A percentile compares a stretch with the other conserved stretches of the same genome.
These are phyloP conservation scores for Diuraphis noxia DNA, from an alignment of 1,140 invertebrate species.

Conservation along the genomic window DNA sequence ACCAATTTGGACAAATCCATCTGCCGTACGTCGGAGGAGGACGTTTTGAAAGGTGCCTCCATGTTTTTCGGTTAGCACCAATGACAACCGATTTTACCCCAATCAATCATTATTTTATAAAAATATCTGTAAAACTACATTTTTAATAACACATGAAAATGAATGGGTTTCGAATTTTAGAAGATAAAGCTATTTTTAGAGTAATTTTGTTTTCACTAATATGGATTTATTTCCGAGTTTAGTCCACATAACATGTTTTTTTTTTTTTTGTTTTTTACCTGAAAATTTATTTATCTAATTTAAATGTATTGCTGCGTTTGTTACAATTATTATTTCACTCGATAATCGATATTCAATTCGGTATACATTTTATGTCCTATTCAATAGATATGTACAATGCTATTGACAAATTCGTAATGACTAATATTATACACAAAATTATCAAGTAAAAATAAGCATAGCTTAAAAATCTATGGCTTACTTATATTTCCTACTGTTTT, in stretches of 20 bases:
- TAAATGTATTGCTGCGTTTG: too few species aligned
- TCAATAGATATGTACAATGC: too few species aligned
- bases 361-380: too few species aligned
- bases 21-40: neutral
- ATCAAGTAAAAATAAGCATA: too few species aligned
- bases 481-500: too few species aligned
- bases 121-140: neutral
- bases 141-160: neutral
- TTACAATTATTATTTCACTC: too few species aligned
- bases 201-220: neutral
- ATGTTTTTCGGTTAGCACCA: neutral
- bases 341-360: too few species aligned
- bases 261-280: neutral
- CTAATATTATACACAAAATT: too few species aligned
- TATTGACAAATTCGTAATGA: too few species aligned
- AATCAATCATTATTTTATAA: slow-evolving; percentile 26
- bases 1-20: slow-evolving; percentile 23
- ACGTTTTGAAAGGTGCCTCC: slow-evolving; percentile 2
- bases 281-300: neutral
- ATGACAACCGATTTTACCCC: neutral
- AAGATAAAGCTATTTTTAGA: neutral
- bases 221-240: neutral
- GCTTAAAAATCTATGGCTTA: too few species aligned
- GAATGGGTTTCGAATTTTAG: neutral
- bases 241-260: neutral